Evolutionary conservation across 2,797 vertebrate species (phyloP).

Genomic region (Brachyalestes nurse): DNA sequence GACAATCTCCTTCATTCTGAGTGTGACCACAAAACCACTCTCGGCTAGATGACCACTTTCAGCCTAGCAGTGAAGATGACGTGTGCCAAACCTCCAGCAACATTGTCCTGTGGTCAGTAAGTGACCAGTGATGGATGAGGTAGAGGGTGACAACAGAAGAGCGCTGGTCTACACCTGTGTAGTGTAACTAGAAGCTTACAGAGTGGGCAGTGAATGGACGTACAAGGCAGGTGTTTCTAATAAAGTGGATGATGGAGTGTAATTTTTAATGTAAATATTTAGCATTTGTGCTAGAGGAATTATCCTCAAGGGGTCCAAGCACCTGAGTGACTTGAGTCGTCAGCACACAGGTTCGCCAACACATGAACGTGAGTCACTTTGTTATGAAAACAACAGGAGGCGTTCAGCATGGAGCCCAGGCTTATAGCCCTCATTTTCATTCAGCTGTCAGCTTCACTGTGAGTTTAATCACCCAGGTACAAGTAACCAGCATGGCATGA

Average conservation of each 20-base stretch:
- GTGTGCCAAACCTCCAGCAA: no score
- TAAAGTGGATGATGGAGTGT: background rate
- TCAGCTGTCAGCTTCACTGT: slow-evolving; percentile 7
- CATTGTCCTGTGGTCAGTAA: no score
- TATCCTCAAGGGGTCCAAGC: background rate
- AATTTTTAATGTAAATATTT: slow-evolving; percentile 24
- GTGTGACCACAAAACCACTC: no score
- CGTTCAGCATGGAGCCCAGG: slow-evolving; percentile 4
- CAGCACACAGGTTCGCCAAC: background rate
- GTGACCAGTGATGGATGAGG: no score
- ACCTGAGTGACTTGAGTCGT: background rate
- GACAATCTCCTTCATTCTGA: no score
- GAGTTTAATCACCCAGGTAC: slow-evolving; percentile 1
- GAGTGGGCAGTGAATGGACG: background rate
- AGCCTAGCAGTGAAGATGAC: no score
- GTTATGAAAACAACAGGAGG: slow-evolving; percentile 25
- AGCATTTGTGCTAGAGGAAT: background rate
- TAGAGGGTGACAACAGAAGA: background rate
- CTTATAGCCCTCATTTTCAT: background rate
- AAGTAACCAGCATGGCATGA: background rate
- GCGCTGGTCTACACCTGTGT: background rate
- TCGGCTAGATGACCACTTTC: no score
- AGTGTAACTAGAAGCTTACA: background rate
- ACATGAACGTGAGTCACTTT: slow-evolving; percentile 13
- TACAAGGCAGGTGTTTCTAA: background rate